Evolutionary conservation across 2,113 vertebrate genomes (phyloP).

Genomic region (Ictidomys tridecemlineatus): DNA sequence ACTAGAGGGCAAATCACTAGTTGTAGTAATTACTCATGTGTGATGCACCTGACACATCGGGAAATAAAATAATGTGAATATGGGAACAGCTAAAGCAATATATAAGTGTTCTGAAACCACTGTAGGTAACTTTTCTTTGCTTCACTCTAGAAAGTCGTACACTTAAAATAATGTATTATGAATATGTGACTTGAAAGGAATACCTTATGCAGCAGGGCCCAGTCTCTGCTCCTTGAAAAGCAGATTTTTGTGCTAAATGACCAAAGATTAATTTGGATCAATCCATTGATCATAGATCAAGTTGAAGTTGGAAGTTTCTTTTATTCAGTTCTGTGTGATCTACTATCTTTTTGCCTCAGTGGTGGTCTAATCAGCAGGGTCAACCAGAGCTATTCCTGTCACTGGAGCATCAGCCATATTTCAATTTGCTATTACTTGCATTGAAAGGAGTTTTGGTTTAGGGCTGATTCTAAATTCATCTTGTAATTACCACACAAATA

Average conservation of each 20-base stretch:
- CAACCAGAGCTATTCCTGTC: not conserved
- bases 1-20: conserved; percentile 72
- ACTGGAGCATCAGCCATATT: not conserved
- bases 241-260: not conserved
- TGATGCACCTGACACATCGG: conserved; percentile 66
- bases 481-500: not conserved
- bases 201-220: not conserved
- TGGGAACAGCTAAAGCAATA: conserved; percentile 51
- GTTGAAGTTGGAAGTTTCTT: not conserved
- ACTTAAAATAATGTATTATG: conserved; percentile 67
- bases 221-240: not conserved
- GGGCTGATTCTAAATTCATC: not conserved
- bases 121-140: conserved; percentile 61
- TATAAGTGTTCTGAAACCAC: conserved; percentile 28
- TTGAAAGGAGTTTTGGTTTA: not conserved
- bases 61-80: conserved; percentile 74
- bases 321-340: not conserved
- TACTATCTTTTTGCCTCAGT: not conserved
- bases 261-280: not conserved
- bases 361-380: not conserved
- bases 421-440: not conserved
- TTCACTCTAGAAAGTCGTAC: conserved; percentile 44
- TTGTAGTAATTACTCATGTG: conserved; percentile 65
- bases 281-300: no score
- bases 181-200: conserved; percentile 32